Evolutionary conservation across 2,113 vertebrate genomes (phyloP).

Genomic region (Zosterops hypoxanthus): DNA sequence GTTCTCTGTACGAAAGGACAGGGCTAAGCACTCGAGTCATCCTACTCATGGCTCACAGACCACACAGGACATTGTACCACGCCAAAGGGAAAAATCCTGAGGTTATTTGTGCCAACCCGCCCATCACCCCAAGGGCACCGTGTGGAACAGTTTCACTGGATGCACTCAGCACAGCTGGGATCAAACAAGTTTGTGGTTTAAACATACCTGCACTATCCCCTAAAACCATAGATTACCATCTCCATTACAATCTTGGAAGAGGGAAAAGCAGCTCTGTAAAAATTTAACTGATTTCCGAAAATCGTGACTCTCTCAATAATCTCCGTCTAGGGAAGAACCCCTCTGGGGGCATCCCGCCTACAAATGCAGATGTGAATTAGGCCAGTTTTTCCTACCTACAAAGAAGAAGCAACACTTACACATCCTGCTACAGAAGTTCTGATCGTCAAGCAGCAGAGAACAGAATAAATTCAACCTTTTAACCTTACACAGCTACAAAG

Average conservation of each 20-base stretch:
- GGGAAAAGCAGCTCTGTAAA: neutral
- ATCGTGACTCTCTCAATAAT: neutral
- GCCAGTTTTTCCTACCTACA: neutral
- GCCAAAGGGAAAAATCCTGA: neutral
- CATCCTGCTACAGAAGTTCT: neutral
- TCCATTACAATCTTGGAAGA: neutral
- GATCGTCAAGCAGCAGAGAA: neutral
- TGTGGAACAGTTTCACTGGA: neutral
- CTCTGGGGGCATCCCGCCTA: neutral
- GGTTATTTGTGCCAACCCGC: neutral
- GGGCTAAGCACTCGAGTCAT: neutral
- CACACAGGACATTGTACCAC: neutral
- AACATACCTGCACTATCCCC: accelerated
- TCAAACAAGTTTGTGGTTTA: neutral
- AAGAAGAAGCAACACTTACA: neutral
- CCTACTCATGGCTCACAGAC: neutral
- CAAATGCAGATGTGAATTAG: neutral
- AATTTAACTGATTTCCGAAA: neutral
- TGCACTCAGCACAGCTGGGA: neutral
- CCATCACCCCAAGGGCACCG: too few species aligned
- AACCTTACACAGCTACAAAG: accelerated
- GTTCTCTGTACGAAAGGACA: neutral
- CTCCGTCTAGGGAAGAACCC: neutral
- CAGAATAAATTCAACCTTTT: neutral
- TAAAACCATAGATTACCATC: accelerated